These are phyloP conservation scores for Xyrichtys novacula DNA, from an alignment of 2,797 vertebrate species.

Conservation along the genomic window DNA sequence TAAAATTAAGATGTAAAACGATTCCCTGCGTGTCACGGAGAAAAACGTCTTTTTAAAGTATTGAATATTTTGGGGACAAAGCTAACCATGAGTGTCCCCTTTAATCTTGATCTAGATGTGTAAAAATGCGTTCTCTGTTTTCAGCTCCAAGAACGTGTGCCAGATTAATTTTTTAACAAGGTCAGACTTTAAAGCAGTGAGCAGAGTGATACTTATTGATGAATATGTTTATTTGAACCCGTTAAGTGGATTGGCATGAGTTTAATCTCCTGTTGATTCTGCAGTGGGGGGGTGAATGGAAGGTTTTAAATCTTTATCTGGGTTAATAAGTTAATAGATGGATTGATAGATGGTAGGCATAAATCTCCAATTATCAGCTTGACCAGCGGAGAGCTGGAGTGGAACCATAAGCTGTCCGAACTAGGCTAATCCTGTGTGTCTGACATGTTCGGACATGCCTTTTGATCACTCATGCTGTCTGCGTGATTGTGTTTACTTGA, in stretches of 20 bases:
- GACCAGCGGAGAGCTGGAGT: conserved; percentile 53
- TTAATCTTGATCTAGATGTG: background rate
- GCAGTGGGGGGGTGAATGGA: conserved; percentile 42
- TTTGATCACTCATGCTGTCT: conserved; percentile 38
- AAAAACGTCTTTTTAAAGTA: too few species aligned
- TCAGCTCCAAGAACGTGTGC: background rate
- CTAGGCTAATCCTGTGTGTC: conserved; percentile 70
- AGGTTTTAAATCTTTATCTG: conserved; percentile 72
- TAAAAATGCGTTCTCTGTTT: too few species aligned
- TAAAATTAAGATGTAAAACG: too few species aligned
- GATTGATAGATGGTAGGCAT: conserved; percentile 79
- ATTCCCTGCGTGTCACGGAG: too few species aligned
- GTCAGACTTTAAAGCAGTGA: conserved; percentile 14
- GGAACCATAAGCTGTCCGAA: conserved; percentile 66
- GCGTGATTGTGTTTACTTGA: conserved; percentile 11
- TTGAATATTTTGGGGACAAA: too few species aligned
- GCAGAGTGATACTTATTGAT: conserved; percentile 59
- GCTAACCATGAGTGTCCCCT: too few species aligned
- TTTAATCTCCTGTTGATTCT: conserved; percentile 72
- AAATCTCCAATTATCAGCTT: conserved; percentile 85
- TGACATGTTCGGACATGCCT: conserved; percentile 53
- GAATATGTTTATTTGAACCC: conserved; percentile 64
- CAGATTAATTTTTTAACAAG: conserved; percentile 4
- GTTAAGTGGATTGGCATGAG: conserved; percentile 66
- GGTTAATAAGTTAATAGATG: conserved; percentile 83